These are phyloP conservation scores for Dicrurus megarhynchus DNA, from an alignment of 2,113 vertebrate species.

Conservation along the genomic window DNA sequence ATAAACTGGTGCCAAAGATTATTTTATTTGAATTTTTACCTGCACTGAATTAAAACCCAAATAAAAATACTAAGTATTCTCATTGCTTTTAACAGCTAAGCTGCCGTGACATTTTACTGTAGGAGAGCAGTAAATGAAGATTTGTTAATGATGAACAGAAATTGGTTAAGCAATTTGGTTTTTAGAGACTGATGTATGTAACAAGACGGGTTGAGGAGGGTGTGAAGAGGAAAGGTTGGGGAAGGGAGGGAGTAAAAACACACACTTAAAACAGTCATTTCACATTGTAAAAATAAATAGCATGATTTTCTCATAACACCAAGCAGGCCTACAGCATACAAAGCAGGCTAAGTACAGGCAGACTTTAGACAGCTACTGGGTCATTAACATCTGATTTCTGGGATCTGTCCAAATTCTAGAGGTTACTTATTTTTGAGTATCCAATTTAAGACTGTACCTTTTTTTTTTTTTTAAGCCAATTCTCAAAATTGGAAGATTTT, in stretches of 20 bases:
- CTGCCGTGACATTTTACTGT: neutral
- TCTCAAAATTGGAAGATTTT: neutral
- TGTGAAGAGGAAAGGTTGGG: conserved; percentile 32
- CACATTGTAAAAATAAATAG: conserved; percentile 67
- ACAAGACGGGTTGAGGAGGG: conserved; percentile 28
- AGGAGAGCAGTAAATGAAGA: neutral
- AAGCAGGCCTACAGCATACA: conserved; percentile 77
- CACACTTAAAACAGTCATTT: conserved; percentile 72
- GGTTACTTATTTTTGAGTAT: neutral
- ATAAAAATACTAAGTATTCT: neutral
- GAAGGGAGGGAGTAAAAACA: conserved; percentile 54
- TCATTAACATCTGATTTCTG: conserved; percentile 58
- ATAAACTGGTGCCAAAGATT: neutral
- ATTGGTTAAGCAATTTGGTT: neutral
- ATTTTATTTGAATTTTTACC: neutral
- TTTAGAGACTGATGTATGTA: conserved; percentile 68
- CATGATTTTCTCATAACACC: conserved; percentile 72
- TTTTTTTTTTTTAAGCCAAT: neutral
- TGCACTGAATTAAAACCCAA: neutral
- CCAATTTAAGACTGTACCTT: neutral
- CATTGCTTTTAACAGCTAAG: neutral
- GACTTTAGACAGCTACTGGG: conserved; percentile 88
- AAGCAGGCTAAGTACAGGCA: conserved; percentile 95
- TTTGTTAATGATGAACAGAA: conserved; percentile 55
- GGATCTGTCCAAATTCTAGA: conserved; percentile 57